Evolutionary conservation across 1,140 invertebrate species (phyloP).

Genomic region (Palaemon carinicauda): DNA sequence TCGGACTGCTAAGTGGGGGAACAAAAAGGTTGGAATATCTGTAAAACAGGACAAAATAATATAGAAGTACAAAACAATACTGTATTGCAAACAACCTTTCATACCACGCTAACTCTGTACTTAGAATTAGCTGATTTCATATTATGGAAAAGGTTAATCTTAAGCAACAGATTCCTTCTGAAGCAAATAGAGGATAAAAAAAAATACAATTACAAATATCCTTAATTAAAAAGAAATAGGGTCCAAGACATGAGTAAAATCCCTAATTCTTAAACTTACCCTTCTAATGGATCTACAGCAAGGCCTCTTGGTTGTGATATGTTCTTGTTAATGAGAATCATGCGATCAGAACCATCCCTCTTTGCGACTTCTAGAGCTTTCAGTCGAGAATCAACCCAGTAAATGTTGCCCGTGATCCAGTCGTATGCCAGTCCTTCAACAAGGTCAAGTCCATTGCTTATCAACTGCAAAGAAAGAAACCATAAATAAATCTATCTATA

Average conservation of each 20-base stretch:
- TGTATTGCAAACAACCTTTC: no score
- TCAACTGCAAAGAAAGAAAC: slow-evolving; percentile 70
- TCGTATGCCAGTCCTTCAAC: slow-evolving; percentile 96
- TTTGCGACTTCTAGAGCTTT: slow-evolving; percentile 92
- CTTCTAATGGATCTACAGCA: slow-evolving; percentile 89
- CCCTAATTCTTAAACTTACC: slow-evolving; percentile 66
- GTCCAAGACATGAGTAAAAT: not conserved
- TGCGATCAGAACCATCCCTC: slow-evolving; percentile 82
- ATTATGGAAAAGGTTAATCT: no score
- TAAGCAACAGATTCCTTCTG: no score
- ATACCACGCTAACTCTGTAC: no score
- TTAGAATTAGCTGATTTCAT: no score
- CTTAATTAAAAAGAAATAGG: no score
- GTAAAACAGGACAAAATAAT: no score
- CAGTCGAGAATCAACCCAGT: slow-evolving; percentile 94
- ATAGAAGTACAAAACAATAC: no score
- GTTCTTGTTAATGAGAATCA: slow-evolving; percentile 89
- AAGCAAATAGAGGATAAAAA: not conserved
- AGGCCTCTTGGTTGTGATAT: slow-evolving; percentile 95
- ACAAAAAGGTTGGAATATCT: no score
- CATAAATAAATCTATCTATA: not conserved
- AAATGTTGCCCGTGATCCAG: slow-evolving; percentile 93
- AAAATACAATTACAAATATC: not conserved
- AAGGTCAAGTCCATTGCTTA: slow-evolving; percentile 87
- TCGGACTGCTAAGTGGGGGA: no score